These are phyloP conservation scores for Neoseiulus cucumeris DNA, from an alignment of 1,140 invertebrate species.

Conservation along the genomic window DNA sequence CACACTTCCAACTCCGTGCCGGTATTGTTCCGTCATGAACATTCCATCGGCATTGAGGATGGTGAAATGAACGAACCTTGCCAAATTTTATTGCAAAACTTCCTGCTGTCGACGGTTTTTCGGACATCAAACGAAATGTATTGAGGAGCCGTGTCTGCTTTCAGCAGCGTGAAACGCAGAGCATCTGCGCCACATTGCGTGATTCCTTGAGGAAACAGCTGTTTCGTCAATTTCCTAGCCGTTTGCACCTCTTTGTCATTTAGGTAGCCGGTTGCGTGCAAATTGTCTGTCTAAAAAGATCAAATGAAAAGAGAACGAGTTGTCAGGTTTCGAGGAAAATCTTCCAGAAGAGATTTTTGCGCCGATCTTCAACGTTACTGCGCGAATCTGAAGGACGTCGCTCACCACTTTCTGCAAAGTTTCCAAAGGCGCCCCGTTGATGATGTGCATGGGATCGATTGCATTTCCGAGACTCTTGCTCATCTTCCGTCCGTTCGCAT, in stretches of 20 bases:
- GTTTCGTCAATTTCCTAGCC: conserved; percentile 64
- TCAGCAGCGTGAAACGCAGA: conserved; percentile 78
- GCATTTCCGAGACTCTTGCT: conserved; percentile 96
- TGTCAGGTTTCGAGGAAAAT: too few species aligned
- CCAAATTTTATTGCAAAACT: conserved; percentile 99
- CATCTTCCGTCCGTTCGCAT: conserved; percentile 98
- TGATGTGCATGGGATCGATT: conserved; percentile 94
- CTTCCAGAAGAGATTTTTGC: too few species aligned
- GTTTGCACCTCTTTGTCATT: conserved; percentile 67
- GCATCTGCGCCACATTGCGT: conserved; percentile 98
- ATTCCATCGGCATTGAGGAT: too few species aligned
- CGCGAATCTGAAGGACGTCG: too few species aligned
- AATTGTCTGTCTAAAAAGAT: conserved; percentile 11
- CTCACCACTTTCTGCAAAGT: conserved; percentile 24
- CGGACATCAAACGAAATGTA: conserved; percentile 93
- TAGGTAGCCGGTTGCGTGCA: conserved; percentile 57
- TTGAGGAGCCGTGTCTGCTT: conserved; percentile 64
- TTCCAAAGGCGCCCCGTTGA: conserved; percentile 64
- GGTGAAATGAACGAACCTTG: conserved; percentile 46
- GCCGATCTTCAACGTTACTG: too few species aligned
- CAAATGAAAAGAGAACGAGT: too few species aligned
- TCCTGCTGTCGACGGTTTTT: conserved; percentile 84
- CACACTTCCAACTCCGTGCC: too few species aligned
- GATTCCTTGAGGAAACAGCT: conserved; percentile 91
- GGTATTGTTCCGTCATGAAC: too few species aligned